Conservation (phyloP, 2,888 invertebrate genomes). For the Pollenia amentaria region DNA sequence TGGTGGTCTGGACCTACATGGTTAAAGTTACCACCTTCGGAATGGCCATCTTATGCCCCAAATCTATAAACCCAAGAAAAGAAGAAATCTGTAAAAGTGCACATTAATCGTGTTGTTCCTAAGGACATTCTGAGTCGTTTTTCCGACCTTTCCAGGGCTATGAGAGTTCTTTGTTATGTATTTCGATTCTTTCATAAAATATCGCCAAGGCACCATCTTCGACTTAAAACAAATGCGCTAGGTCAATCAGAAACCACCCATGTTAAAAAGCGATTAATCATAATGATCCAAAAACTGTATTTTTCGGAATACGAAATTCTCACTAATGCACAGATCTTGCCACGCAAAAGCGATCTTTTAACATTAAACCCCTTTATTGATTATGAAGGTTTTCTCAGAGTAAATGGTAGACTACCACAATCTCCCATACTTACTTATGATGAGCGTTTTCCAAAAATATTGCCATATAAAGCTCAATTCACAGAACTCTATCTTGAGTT, state of each 20-base stretch:
- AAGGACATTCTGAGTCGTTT: background rate
- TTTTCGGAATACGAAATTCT: background rate
- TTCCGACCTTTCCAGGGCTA: background rate
- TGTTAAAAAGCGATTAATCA: background rate
- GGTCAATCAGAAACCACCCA: background rate
- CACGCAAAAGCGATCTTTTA: constrained; percentile 25
- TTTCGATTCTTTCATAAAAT: background rate
- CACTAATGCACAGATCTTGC: background rate
- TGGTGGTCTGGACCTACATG: constrained; percentile 46
- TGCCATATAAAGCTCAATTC: constrained; percentile 10
- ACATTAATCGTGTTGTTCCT: background rate
- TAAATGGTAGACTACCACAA: constrained; percentile 5
- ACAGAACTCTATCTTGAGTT: background rate
- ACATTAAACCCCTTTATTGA: constrained; percentile 25
- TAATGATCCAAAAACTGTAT: background rate
- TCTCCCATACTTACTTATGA: background rate
- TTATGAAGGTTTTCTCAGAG: background rate
- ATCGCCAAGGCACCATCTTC: background rate
- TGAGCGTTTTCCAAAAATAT: constrained; percentile 15
- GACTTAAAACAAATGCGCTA: background rate
- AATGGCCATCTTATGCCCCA: background rate
- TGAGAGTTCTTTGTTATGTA: background rate
- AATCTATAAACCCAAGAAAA: background rate
- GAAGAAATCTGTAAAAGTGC: background rate
- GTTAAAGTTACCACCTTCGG: background rate